Percentiles rank a stretch among this genome's conserved stretches.
phyloP scores from a whole-genome alignment of 1,140 invertebrate species.

The Nomia melanderi region DNA sequence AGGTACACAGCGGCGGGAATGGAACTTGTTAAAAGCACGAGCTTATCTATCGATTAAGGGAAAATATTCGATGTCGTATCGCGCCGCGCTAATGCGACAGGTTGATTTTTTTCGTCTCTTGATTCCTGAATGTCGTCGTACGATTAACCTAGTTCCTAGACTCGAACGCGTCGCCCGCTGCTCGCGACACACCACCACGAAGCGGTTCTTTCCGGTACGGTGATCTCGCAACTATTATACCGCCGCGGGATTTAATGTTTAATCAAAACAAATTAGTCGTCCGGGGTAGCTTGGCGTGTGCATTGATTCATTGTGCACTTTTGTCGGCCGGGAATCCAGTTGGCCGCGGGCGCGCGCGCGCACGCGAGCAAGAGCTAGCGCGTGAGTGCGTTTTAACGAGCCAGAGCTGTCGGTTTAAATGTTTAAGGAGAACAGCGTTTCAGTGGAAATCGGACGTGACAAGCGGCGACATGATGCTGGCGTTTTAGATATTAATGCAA shows the following conservation, averaged over 20 bases:
- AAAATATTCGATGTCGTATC: neutral
- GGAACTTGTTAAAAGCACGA: neutral
- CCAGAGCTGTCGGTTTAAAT: constrained; percentile 11
- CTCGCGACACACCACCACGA: constrained; percentile 3
- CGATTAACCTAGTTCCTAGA: constrained; percentile 59
- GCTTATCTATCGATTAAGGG: neutral
- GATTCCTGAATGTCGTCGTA: constrained; percentile 41
- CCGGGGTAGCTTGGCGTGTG: neutral
- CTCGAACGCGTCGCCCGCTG: neutral
- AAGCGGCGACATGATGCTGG: neutral
- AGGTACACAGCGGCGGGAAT: neutral
- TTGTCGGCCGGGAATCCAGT: neutral
- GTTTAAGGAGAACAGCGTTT: neutral
- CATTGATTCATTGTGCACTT: constrained; percentile 19
- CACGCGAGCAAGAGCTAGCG: too few relatives aligned
- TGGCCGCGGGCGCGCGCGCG: neutral
- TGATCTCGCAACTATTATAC: neutral
- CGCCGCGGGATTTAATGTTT: constrained; percentile 17
- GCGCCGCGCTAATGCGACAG: neutral
- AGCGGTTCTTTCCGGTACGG: constrained; percentile 14
- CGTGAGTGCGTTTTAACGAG: constrained; percentile 4
- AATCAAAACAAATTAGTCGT: constrained; percentile 31
- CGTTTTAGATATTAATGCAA: neutral
- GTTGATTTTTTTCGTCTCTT: neutral
- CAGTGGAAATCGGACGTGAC: constrained; percentile 8